Base-by-base conservation (phyloP, 1,140 invertebrate species). In the Drosophila pachea region DNA sequence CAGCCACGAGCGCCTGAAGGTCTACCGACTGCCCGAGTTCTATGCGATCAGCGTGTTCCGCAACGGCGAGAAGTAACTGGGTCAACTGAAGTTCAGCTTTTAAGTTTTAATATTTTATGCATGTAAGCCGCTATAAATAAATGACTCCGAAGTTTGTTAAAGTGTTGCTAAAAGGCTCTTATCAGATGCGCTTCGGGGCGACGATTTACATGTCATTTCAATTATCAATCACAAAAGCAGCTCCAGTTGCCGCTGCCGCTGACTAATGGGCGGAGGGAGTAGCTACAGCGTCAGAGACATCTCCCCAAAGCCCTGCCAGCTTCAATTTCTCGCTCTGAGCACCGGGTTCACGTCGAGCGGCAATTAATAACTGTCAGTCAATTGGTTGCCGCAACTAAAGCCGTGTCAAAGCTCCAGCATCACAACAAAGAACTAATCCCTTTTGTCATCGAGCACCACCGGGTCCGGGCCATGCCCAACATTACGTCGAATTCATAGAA, bases 361-460 rank as follows among this genome's bases (percentile, higher is more conserved):
- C 75, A 84, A 83, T 83, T 83, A 83, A 83, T 83, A 83, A 84
- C 79, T 84, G 79, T 83, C 79, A 79, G 73, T 73, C 79, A 83
- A 79, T 84, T 84, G 79, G 76, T 74, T 59, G 79, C 75, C 68
- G 70, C 38, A 82, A 74, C 79, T 64, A 64, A 65, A 78, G 63
- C 72, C 52, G 31, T 42, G n/a, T 12, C 35, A 49, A 59, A 62
- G 54, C 73, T 35, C 32, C 56, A 73, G 45, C 62, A 42, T 62
- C 43, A 73, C 79, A 73, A 79, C 78, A 84, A 74, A 74, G 69
- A 79, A 74, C 60, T 79, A 84, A 83, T 84, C 79, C 81, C 79
- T 78, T 76, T 84, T 83, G 79, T 83, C 79, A 84, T 47, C 78
- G 79, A 49, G 65, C 79, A 65, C 50, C 79, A 53, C 67, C 61